phyloP scores from a whole-genome alignment of 2,888 invertebrate genomes.

The Melanchra persicariae region DNA sequence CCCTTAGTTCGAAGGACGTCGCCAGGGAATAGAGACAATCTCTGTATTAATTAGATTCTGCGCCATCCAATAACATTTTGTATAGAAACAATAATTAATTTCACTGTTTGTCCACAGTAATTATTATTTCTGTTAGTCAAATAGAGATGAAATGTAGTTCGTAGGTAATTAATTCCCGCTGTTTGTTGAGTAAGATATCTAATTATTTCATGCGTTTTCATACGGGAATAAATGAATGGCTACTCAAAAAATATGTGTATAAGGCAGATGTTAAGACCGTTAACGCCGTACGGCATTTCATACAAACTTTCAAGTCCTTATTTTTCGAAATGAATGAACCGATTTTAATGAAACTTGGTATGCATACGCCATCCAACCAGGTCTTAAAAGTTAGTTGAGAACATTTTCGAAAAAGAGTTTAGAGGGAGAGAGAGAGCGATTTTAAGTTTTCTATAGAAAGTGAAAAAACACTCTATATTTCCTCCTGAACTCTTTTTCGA shows the following conservation, averaged over 20 bases:
- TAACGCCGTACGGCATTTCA: too few species aligned
- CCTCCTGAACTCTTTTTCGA: too few species aligned
- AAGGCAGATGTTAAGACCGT: too few species aligned
- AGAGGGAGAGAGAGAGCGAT: too few species aligned
- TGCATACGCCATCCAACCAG: too few species aligned
- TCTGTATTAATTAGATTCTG: conserved; percentile 62
- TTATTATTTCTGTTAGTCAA: conserved; percentile 59
- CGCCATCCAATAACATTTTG: conserved; percentile 52
- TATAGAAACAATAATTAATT: conserved; percentile 55
- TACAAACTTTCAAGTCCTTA: too few species aligned
- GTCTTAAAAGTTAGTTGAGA: too few species aligned
- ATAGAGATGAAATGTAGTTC: conserved; percentile 49
- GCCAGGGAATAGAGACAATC: conserved; percentile 55
- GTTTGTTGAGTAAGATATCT: conserved; percentile 19
- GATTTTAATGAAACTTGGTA: too few species aligned
- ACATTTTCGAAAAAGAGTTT: too few species aligned
- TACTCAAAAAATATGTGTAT: background rate
- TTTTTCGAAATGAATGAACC: too few species aligned
- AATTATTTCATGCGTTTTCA: conserved; percentile 1
- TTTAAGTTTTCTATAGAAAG: too few species aligned
- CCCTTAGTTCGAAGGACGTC: conserved; percentile 32
- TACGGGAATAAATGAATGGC: background rate
- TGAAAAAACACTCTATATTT: too few species aligned
- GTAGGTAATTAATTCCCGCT: conserved; percentile 41
- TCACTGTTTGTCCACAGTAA: conserved; percentile 41